These are phyloP conservation scores for Chymomyza amoena DNA, from an alignment of 2,888 invertebrate genomes.

Conservation along the genomic window DNA sequence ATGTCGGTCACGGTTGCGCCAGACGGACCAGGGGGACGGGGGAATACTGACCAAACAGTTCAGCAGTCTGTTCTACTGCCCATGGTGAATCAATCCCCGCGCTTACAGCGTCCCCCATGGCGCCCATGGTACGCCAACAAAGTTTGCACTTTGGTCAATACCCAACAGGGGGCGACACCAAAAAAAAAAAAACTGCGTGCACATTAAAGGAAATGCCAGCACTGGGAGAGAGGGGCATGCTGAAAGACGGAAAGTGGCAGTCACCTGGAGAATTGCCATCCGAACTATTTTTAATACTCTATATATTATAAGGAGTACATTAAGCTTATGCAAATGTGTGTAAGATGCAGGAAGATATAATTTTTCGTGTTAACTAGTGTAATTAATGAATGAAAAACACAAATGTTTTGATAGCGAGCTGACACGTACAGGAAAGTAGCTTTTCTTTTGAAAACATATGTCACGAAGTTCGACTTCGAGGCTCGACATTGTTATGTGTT, in stretches of 20 bases:
- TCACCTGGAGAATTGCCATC: background rate
- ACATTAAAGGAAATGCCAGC: conserved; percentile 2
- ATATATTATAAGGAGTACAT: background rate
- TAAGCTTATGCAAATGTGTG: too few species aligned
- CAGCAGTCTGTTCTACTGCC: background rate
- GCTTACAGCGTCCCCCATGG: background rate
- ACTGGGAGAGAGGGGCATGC: background rate
- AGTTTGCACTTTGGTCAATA: conserved; percentile 31
- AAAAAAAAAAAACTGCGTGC: background rate
- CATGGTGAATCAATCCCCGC: background rate
- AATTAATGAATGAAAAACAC: too few species aligned
- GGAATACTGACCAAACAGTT: conserved; percentile 17
- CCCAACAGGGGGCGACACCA: background rate
- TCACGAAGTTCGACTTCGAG: too few species aligned
- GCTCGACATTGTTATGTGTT: too few species aligned
- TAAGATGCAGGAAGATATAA: too few species aligned
- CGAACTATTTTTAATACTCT: background rate
- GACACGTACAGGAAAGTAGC: too few species aligned
- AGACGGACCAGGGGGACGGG: background rate
- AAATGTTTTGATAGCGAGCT: too few species aligned
- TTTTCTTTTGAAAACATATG: too few species aligned
- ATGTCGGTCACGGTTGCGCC: conserved; percentile 63
- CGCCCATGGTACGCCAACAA: conserved; percentile 18
- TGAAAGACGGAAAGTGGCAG: background rate
- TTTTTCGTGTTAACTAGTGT: too few species aligned